Evolutionary conservation across 2,113 vertebrate genomes (phyloP).

Genomic region (Mobula hypostoma): DNA sequence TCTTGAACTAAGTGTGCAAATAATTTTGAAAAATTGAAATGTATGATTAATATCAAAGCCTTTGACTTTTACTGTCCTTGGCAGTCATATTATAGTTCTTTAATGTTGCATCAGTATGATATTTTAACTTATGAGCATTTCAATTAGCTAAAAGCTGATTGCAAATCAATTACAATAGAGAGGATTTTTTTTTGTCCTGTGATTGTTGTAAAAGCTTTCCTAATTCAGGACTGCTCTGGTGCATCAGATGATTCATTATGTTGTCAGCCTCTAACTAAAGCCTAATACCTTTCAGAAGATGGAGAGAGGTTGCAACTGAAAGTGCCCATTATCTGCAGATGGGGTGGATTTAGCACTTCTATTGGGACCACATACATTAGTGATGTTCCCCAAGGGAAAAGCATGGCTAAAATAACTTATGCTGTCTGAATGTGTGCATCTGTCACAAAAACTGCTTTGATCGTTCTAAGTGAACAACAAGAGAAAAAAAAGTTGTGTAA

Average conservation of each 20-base stretch:
- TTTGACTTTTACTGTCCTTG: not conserved
- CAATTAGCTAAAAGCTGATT: slow-evolving; percentile 6
- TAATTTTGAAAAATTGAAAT: slow-evolving; percentile 4
- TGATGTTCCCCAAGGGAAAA: slow-evolving; percentile 61
- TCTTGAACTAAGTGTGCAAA: not conserved
- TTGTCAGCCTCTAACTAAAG: slow-evolving; percentile 62
- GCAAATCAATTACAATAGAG: not conserved
- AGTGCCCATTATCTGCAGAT: slow-evolving; percentile 63
- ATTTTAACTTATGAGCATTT: slow-evolving; percentile 22
- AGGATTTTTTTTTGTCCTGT: not conserved
- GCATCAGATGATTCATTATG: slow-evolving; percentile 79
- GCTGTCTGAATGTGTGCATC: slow-evolving; percentile 57
- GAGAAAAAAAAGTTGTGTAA: slow-evolving; percentile 41
- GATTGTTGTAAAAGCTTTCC: slow-evolving; percentile 49
- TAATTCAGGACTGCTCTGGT: slow-evolving; percentile 63
- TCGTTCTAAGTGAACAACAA: slow-evolving; percentile 43
- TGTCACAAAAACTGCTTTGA: slow-evolving; percentile 53
- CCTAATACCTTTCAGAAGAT: slow-evolving; percentile 60
- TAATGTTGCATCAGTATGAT: slow-evolving; percentile 8
- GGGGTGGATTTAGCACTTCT: slow-evolving; percentile 63
- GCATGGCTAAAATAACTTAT: slow-evolving; percentile 57
- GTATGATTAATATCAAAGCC: not conserved
- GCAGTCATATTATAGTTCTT: not conserved
- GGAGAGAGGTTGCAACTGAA: slow-evolving; percentile 55
- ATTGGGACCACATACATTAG: slow-evolving; percentile 65